Conservation (phyloP, 1,140 invertebrate genomes). For the Euura saliciscinereae region DNA sequence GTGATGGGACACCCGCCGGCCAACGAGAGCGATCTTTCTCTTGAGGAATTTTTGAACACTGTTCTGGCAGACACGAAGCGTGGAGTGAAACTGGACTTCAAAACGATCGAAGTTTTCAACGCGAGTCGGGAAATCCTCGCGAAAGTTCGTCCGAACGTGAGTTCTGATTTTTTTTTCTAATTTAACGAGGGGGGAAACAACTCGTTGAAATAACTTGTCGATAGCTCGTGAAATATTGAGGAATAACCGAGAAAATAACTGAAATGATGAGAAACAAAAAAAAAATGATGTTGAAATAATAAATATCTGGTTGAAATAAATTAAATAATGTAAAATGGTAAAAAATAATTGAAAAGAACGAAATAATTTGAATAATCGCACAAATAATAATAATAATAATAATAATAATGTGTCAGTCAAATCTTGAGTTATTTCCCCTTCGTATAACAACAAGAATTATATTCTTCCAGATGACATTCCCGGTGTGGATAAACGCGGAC, state of each 20-base stretch:
- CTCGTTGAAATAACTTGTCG: neutral
- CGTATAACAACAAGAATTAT: neutral
- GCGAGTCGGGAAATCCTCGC: conserved; percentile 66
- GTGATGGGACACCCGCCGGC: conserved; percentile 88
- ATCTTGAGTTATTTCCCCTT: neutral
- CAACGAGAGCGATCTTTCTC: conserved; percentile 74
- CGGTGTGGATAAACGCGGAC: conserved; percentile 90
- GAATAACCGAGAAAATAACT: too few species aligned
- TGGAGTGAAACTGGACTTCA: conserved; percentile 90
- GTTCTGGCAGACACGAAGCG: conserved; percentile 64
- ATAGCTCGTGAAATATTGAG: too few species aligned
- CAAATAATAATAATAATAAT: too few species aligned
- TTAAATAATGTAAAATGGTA: neutral
- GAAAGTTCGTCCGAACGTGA: conserved; percentile 53
- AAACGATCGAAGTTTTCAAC: conserved; percentile 78
- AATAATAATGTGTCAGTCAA: too few species aligned
- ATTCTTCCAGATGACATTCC: conserved; percentile 67
- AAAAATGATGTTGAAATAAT: too few species aligned
- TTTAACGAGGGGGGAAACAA: neutral
- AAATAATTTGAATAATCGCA: too few species aligned
- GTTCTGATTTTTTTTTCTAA: conserved; percentile 22
- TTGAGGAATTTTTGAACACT: conserved; percentile 73
- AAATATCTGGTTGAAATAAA: conserved; percentile 4
- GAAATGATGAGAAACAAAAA: too few species aligned
- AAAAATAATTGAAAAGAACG: neutral